phyloP scores from a whole-genome alignment of 2,888 invertebrate species.

The Cantharis lateralis region DNA sequence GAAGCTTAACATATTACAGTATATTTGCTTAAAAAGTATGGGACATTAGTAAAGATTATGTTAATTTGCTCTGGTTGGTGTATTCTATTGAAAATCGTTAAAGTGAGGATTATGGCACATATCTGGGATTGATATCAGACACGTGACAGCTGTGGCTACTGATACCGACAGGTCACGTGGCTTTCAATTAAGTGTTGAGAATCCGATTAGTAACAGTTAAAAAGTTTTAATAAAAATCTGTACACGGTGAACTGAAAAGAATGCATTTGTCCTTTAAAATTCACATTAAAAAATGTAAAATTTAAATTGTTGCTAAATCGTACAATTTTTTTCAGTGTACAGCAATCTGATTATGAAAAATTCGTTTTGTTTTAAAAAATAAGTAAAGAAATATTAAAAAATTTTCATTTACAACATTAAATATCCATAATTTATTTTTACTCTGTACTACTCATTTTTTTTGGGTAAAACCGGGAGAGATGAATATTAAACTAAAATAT shows the following conservation, averaged over 20 bases:
- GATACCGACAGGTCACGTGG: conserved; percentile 55
- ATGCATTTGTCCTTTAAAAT: not conserved
- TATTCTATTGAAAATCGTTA: conserved; percentile 27
- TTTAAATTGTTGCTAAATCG: not conserved
- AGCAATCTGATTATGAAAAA: not conserved
- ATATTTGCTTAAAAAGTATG: not conserved
- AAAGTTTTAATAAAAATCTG: not conserved
- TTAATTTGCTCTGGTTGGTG: conserved; percentile 26
- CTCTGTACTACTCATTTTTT: too few species aligned
- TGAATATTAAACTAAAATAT: too few species aligned
- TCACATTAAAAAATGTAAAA: not conserved
- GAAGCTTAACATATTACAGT: not conserved
- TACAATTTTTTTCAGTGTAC: not conserved
- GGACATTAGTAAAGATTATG: conserved; percentile 34
- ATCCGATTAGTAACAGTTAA: conserved; percentile 35
- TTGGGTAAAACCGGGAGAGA: too few species aligned
- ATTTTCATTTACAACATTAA: too few species aligned
- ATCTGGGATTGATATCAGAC: conserved; percentile 51
- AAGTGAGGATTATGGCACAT: conserved; percentile 43
- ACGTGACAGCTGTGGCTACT: conserved; percentile 54
- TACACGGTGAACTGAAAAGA: not conserved
- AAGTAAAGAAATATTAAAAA: too few species aligned
- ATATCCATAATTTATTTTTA: too few species aligned
- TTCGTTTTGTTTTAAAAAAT: not conserved
- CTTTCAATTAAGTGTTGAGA: conserved; percentile 40